Percentiles rank a stretch among this genome's conserved stretches.
Evolutionary conservation across 2,888 invertebrate species (phyloP).

Genomic region (Chrysina gloriosa): DNA sequence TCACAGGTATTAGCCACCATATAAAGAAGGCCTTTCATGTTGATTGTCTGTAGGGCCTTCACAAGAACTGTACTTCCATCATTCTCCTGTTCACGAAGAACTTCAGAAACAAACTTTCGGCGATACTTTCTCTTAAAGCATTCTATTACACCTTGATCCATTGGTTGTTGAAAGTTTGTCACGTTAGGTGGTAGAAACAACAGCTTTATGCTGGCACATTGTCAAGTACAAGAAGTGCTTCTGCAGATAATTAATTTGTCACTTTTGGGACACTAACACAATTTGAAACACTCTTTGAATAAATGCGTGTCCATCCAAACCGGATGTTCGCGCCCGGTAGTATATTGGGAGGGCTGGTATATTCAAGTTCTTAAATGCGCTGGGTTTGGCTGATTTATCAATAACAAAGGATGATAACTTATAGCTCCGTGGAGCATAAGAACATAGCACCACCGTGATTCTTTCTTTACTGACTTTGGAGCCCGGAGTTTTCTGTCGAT

Average conservation of each 20-base stretch:
- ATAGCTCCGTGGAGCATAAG: slow-evolving; percentile 48
- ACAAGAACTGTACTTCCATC: background rate
- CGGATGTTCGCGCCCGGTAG: slow-evolving; percentile 39
- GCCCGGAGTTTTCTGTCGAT: slow-evolving; percentile 42
- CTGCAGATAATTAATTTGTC: background rate
- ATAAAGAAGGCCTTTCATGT: background rate
- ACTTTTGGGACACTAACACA: too few relatives aligned
- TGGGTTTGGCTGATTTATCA: slow-evolving; percentile 47
- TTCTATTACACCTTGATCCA: background rate
- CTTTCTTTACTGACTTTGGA: slow-evolving; percentile 49
- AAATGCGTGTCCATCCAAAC: slow-evolving; percentile 30
- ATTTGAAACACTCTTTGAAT: background rate
- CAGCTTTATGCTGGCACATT: background rate
- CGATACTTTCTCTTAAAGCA: background rate
- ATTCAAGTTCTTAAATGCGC: slow-evolving; percentile 39
- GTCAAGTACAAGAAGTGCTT: background rate
- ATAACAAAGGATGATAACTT: slow-evolving; percentile 47
- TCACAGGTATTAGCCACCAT: background rate
- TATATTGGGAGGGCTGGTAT: slow-evolving; percentile 27
- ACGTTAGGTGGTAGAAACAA: background rate
- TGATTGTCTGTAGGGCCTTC: background rate
- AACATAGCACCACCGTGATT: slow-evolving; percentile 47
- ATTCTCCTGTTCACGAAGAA: background rate
- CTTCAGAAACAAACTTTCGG: too few relatives aligned
- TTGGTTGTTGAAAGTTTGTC: background rate